A percentile compares a stretch with the other conserved stretches of the same genome.
phyloP scores from a whole-genome alignment of 2,797 vertebrate genomes.

The Periophthalmus magnuspinnatus region DNA sequence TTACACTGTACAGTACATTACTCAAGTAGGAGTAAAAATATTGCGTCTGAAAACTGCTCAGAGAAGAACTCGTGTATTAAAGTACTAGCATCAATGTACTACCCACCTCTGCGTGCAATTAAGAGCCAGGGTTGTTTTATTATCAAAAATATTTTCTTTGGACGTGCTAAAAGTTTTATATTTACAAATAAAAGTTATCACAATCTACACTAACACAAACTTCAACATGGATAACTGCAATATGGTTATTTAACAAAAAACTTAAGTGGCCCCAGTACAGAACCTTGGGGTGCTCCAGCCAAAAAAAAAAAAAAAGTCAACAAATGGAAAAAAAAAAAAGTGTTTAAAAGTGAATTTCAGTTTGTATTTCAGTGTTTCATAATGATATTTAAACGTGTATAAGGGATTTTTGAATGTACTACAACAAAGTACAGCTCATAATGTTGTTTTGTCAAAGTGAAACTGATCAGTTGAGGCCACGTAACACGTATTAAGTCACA shows the following conservation, averaged over 20 bases:
- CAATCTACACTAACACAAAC: too few relatives aligned
- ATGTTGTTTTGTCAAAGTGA: too few relatives aligned
- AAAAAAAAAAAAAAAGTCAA: background rate
- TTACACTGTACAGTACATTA: too few relatives aligned
- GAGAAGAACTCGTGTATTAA: background rate
- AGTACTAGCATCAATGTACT: too few relatives aligned
- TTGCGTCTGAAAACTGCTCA: too few relatives aligned
- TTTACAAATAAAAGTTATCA: background rate
- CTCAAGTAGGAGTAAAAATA: too few relatives aligned
- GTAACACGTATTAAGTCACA: background rate
- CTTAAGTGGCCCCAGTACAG: background rate
- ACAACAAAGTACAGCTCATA: too few relatives aligned
- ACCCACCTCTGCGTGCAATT: background rate
- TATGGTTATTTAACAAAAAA: background rate
- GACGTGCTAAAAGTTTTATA: background rate
- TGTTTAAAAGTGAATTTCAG: too few relatives aligned
- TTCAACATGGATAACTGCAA: background rate
- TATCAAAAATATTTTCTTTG: slow-evolving; percentile 7
- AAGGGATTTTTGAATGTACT: background rate
- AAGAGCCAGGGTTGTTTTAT: background rate
- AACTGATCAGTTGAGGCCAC: background rate
- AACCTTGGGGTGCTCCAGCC: background rate
- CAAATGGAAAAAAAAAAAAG: background rate
- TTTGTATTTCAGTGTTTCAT: background rate
- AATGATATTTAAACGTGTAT: background rate